These are phyloP conservation scores for Ellobium chinense DNA, from an alignment of 2,888 invertebrate genomes.

Conservation along the genomic window DNA sequence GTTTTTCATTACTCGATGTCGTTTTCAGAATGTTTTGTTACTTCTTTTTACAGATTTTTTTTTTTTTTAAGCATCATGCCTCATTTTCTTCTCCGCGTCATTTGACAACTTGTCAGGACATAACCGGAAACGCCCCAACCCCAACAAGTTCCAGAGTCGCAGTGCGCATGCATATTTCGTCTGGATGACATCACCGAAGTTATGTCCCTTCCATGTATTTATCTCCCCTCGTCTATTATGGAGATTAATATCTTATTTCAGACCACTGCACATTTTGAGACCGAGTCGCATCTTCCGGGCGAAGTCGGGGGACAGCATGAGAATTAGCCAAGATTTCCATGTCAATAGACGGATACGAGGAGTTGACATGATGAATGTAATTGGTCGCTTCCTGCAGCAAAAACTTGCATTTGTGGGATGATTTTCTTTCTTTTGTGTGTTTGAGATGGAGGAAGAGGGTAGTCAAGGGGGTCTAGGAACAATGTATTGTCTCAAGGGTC, in stretches of 20 bases:
- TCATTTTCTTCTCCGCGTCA: neutral
- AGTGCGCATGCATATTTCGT: constrained; percentile 26
- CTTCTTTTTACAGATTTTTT: neutral
- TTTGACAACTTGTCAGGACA: constrained; percentile 17
- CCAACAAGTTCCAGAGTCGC: neutral
- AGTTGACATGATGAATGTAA: constrained; percentile 18
- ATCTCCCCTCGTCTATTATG: neutral
- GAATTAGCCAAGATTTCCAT: constrained; percentile 32
- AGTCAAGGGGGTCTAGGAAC: no score
- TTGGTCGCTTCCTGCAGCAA: neutral
- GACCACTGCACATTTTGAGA: constrained; percentile 6
- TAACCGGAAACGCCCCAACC: neutral
- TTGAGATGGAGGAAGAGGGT: no score
- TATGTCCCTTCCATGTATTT: constrained; percentile 12
- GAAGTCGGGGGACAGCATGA: neutral
- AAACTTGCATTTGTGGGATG: neutral
- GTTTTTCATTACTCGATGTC: constrained; percentile 8
- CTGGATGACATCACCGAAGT: constrained; percentile 15
- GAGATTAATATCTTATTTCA: constrained; percentile 31
- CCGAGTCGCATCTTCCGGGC: neutral
- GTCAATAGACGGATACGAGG: constrained; percentile 8
- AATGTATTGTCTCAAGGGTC: neutral
- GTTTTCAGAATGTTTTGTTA: no score
- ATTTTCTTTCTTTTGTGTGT: no score
- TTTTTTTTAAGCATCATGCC: neutral